Evolutionary conservation across 1,140 invertebrate genomes (phyloP).

Genomic region (Ips nitidus): DNA sequence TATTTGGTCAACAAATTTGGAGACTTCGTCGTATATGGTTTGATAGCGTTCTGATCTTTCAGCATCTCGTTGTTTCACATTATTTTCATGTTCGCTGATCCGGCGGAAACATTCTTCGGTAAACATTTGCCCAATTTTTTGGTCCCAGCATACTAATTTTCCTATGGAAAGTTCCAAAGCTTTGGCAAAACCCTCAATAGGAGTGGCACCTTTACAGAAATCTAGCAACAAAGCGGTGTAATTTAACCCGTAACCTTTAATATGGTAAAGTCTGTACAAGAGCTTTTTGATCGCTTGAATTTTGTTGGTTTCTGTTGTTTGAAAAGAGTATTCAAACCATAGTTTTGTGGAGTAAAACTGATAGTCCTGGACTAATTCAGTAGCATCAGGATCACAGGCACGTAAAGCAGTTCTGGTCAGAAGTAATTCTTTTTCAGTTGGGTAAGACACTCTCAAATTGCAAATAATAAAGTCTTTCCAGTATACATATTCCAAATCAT

Average conservation of each 20-base stretch:
- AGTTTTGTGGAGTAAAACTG: conserved; percentile 48
- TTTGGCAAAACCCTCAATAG: conserved; percentile 57
- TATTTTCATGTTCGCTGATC: conserved; percentile 20
- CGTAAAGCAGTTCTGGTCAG: conserved; percentile 53
- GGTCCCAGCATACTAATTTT: conserved; percentile 54
- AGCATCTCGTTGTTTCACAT: conserved; percentile 6
- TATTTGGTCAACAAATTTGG: conserved; percentile 29
- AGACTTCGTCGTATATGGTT: conserved; percentile 30
- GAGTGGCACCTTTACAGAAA: conserved; percentile 60
- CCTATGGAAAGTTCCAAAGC: conserved; percentile 60
- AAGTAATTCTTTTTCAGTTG: conserved; percentile 54
- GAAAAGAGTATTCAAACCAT: conserved; percentile 59
- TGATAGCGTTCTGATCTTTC: conserved; percentile 24
- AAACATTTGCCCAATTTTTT: conserved; percentile 41
- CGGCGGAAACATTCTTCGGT: conserved; percentile 6
- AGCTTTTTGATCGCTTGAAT: conserved; percentile 43
- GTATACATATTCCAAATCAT: conserved; percentile 55
- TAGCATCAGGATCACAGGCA: conserved; percentile 52
- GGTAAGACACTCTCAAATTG: conserved; percentile 50
- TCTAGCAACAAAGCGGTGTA: conserved; percentile 61
- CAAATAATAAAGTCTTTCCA: conserved; percentile 66
- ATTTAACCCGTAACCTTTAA: conserved; percentile 54
- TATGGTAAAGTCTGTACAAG: conserved; percentile 58
- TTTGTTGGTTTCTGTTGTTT: conserved; percentile 38
- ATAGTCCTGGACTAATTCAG: conserved; percentile 49